phyloP scores from a whole-genome alignment of 1,140 invertebrate genomes.

The Solenopsis invicta region DNA sequence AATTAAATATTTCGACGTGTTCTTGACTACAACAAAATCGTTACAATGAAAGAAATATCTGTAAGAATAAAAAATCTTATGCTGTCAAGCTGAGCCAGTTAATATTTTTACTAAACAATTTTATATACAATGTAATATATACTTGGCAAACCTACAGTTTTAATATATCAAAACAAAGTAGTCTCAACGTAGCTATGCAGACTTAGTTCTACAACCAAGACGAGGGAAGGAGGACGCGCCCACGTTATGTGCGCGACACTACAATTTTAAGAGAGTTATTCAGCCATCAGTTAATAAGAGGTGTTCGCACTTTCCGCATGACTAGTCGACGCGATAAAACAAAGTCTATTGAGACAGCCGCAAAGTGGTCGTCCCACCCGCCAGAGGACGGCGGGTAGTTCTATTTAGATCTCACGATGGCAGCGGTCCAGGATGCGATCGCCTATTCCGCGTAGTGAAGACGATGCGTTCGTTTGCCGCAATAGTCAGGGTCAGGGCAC shows the following conservation, averaged over 20 bases:
- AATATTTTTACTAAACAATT: slow-evolving; percentile 14
- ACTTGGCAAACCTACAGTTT: not conserved
- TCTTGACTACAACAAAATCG: not conserved
- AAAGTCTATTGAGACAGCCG: not conserved
- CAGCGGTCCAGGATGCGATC: slow-evolving; percentile 69
- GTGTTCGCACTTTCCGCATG: not conserved
- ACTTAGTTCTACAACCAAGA: not conserved
- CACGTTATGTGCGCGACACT: not conserved
- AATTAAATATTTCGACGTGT: not conserved
- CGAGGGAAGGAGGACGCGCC: not conserved
- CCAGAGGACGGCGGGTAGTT: slow-evolving; percentile 41
- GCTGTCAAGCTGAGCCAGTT: not conserved
- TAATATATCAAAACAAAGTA: not conserved
- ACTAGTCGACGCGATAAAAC: not conserved
- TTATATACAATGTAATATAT: not conserved
- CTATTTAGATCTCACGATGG: slow-evolving; percentile 71
- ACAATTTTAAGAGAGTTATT: slow-evolving; percentile 9
- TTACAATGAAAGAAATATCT: not conserved
- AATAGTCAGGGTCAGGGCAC: slow-evolving; percentile 74
- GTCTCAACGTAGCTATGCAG: not conserved
- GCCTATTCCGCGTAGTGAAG: slow-evolving; percentile 30
- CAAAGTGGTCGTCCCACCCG: slow-evolving; percentile 46
- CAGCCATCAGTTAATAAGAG: slow-evolving; percentile 24
- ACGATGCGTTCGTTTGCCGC: not conserved
- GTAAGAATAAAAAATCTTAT: not conserved